Evolutionary conservation across 2,113 vertebrate species (phyloP).

Genomic region (Toxotes jaculatrix): DNA sequence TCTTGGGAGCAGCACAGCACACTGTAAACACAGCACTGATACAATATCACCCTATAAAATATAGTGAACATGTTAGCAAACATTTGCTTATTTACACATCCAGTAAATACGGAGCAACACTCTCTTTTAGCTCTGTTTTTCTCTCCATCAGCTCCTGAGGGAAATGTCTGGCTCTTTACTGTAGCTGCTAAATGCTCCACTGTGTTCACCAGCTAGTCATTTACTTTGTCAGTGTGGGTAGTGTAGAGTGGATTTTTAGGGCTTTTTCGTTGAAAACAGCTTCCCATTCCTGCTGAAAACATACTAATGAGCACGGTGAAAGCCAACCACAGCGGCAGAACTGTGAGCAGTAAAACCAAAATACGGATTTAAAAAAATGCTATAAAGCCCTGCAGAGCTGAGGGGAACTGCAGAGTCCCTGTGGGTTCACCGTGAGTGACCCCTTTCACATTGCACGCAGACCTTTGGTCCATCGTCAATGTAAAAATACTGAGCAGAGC

Average conservation of each 20-base stretch:
- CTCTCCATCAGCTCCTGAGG: background rate
- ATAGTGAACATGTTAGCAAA: background rate
- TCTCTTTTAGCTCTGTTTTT: background rate
- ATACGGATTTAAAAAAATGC: background rate
- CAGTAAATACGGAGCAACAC: background rate
- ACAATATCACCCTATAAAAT: background rate
- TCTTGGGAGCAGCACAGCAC: background rate
- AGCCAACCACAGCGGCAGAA: too few species aligned
- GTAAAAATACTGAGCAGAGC: background rate
- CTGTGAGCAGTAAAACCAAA: background rate
- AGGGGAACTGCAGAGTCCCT: background rate
- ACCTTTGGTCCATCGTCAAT: background rate
- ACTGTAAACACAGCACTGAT: background rate
- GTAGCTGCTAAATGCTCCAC: background rate
- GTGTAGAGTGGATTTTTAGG: background rate
- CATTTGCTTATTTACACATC: background rate
- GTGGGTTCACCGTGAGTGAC: background rate
- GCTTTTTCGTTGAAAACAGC: background rate
- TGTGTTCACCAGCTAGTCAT: background rate
- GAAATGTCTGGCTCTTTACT: background rate
- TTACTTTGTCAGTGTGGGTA: background rate
- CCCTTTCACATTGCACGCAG: background rate
- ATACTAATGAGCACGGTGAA: background rate
- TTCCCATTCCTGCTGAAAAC: background rate
- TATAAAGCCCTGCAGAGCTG: background rate